phyloP scores from a whole-genome alignment of 2,113 vertebrate species.

The Dipodomys stephensi region DNA sequence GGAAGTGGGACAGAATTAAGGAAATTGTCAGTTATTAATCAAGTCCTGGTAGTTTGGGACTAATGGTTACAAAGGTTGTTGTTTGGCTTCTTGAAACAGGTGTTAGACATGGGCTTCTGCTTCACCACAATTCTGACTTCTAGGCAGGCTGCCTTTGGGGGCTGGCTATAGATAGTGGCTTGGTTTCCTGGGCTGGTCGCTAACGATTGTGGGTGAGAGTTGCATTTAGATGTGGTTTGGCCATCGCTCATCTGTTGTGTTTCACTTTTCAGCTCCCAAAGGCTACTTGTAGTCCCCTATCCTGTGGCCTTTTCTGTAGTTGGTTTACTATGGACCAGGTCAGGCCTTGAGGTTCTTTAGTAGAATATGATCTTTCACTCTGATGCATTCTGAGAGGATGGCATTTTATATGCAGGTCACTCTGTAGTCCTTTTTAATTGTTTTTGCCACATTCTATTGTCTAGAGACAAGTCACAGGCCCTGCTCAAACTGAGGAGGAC shows the following conservation, averaged over 20 bases:
- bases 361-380: no score
- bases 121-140: not conserved
- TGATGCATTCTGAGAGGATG: no score
- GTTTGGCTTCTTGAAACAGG: not conserved
- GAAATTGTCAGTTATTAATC: slow-evolving; percentile 9
- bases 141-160: no score
- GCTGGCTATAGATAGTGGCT: not conserved
- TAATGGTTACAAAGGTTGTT: not conserved
- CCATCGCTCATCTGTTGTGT: not conserved
- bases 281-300: not conserved
- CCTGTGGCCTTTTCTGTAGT: fast-evolving
- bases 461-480: no score
- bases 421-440: no score
- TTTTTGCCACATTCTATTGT: no score
- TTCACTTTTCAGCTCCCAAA: not conserved
- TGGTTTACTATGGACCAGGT: not conserved
- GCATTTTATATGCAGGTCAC: no score
- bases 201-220: not conserved
- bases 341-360: no score
- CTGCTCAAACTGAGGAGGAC: no score
- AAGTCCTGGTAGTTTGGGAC: not conserved
- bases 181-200: not conserved
- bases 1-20: not conserved
- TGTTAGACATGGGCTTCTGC: not conserved
- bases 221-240: not conserved